phyloP scores from a whole-genome alignment of 2,888 invertebrate genomes.

The Zaprionus lineosus region DNA sequence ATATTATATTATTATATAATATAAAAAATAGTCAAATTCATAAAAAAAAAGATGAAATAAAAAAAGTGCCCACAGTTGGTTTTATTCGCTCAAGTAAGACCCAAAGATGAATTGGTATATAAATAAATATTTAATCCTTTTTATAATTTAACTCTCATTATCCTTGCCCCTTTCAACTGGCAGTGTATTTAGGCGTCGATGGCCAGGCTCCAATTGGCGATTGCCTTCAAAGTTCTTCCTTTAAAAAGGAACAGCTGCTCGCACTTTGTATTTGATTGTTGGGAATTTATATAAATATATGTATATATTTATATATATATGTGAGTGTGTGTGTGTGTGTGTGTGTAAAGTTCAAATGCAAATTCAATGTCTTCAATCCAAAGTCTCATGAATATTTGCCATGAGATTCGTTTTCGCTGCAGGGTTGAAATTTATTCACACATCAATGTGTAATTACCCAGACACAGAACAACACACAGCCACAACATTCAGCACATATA shows the following conservation, averaged over 20 bases:
- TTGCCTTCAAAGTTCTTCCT: neutral
- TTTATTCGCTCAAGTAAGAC: no score
- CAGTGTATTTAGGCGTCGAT: no score
- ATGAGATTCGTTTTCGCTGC: constrained; percentile 21
- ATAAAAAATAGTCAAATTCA: no score
- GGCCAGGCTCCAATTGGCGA: no score
- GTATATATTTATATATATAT: neutral
- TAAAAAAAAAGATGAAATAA: no score
- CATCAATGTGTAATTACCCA: constrained; percentile 77
- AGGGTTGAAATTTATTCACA: constrained; percentile 77
- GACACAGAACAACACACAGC: constrained; percentile 51
- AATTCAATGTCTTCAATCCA: constrained; percentile 7
- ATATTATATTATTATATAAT: no score
- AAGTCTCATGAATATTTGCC: constrained; percentile 14
- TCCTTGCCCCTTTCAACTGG: no score
- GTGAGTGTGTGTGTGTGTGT: neutral
- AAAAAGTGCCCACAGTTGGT: no score
- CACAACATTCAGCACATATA: constrained; percentile 20
- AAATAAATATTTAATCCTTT: no score
- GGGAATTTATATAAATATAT: neutral
- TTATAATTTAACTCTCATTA: no score
- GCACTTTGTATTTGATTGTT: no score
- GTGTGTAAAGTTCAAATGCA: constrained; percentile 10
- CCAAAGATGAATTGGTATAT: no score
- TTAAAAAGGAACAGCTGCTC: neutral